Evolutionary conservation across 2,888 invertebrate species (phyloP).

Genomic region (Mesorhabditis belari): DNA sequence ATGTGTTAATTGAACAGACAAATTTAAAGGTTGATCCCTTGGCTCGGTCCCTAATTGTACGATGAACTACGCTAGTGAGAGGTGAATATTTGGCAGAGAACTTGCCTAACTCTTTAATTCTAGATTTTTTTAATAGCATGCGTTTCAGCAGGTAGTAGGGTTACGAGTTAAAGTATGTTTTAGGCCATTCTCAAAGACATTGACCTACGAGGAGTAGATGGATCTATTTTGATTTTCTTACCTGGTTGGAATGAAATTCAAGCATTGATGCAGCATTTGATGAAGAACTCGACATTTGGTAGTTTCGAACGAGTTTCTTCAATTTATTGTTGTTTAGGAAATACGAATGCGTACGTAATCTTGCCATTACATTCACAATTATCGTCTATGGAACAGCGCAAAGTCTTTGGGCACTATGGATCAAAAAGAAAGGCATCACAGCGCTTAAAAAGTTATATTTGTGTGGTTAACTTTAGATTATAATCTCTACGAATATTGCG

Average conservation of each 20-base stretch:
- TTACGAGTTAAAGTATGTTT: too few species aligned
- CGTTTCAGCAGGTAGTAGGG: not conserved
- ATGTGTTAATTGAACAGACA: too few species aligned
- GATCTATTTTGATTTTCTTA: slow-evolving; percentile 83
- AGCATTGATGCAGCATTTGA: slow-evolving; percentile 76
- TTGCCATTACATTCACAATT: slow-evolving; percentile 95
- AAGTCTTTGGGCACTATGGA: slow-evolving; percentile 69
- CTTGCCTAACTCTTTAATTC: not conserved
- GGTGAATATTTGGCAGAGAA: not conserved
- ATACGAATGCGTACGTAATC: slow-evolving; percentile 60
- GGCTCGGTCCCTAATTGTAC: too few species aligned
- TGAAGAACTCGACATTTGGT: slow-evolving; percentile 70
- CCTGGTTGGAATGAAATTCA: slow-evolving; percentile 97
- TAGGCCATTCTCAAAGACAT: slow-evolving; percentile 63
- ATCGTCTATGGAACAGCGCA: slow-evolving; percentile 83
- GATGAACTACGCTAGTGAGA: too few species aligned
- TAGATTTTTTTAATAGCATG: not conserved
- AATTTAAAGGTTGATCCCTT: too few species aligned
- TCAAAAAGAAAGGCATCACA: slow-evolving; percentile 13
- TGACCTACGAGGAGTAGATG: slow-evolving; percentile 62
- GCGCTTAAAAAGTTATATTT: not conserved
- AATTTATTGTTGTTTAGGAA: slow-evolving; percentile 1
- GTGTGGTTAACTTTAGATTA: slow-evolving; percentile 66
- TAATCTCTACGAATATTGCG: slow-evolving; percentile 93
- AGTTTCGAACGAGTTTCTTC: too few species aligned